These are phyloP conservation scores for Malachius bipustulatus DNA, from an alignment of 2,888 invertebrate species.

Conservation along the genomic window DNA sequence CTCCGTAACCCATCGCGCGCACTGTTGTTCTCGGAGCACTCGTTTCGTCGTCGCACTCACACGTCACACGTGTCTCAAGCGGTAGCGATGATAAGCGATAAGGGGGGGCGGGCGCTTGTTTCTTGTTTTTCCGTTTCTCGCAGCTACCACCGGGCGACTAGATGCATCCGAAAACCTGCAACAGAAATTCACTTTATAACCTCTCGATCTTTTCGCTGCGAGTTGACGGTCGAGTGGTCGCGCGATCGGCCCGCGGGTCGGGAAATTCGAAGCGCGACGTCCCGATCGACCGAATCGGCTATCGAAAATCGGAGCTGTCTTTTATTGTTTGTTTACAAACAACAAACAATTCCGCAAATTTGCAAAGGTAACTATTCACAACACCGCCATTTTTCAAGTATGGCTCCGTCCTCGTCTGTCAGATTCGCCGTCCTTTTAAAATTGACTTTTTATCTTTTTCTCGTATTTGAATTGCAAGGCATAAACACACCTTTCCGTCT, in stretches of 20 bases:
- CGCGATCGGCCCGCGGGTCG: background rate
- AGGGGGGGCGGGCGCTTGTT: too few relatives aligned
- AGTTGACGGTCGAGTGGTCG: too few relatives aligned
- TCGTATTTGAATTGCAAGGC: too few relatives aligned
- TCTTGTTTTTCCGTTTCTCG: too few relatives aligned
- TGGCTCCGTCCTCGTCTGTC: too few relatives aligned
- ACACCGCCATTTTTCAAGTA: slow-evolving; percentile 38
- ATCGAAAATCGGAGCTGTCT: slow-evolving; percentile 7
- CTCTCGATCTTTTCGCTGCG: too few relatives aligned
- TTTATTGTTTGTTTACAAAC: slow-evolving; percentile 32
- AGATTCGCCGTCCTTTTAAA: slow-evolving; percentile 32
- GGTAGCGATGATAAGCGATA: too few relatives aligned
- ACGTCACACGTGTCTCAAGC: background rate
- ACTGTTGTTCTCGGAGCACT: slow-evolving; percentile 3
- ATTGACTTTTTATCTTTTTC: too few relatives aligned
- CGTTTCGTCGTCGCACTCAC: background rate
- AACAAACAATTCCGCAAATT: slow-evolving; percentile 36
- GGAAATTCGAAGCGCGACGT: background rate
- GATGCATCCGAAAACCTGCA: too few relatives aligned
- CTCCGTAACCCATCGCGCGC: slow-evolving; percentile 18
- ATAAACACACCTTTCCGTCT: too few relatives aligned
- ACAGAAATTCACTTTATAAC: background rate
- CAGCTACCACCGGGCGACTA: too few relatives aligned
- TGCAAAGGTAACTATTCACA: slow-evolving; percentile 31
- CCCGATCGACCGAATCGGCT: background rate